phyloP scores from a whole-genome alignment of 1,140 invertebrate genomes.

The Cydia amplana region DNA sequence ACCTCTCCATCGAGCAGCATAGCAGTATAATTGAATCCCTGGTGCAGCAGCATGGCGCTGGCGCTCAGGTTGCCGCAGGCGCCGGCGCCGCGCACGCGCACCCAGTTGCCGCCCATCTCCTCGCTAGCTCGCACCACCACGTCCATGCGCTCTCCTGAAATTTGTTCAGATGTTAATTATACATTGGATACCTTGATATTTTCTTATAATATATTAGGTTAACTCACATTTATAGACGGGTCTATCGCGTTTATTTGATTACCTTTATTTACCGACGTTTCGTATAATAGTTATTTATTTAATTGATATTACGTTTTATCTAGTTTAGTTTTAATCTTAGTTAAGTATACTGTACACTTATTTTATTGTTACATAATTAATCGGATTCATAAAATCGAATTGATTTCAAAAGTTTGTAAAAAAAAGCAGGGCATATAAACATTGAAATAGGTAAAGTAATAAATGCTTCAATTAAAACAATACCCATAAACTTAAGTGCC shows the following conservation, averaged over 20 bases:
- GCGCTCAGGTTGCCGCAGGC: constrained; percentile 69
- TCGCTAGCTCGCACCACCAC: constrained; percentile 80
- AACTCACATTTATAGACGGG: too few relatives aligned
- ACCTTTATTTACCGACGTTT: too few relatives aligned
- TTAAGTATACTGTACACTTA: too few relatives aligned
- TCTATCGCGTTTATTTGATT: too few relatives aligned
- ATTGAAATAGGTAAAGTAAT: neutral
- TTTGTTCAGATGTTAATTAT: neutral
- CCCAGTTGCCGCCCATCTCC: constrained; percentile 78
- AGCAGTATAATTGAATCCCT: constrained; percentile 70
- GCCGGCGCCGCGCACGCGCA: constrained; percentile 77
- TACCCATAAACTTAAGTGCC: neutral
- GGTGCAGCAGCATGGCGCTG: constrained; percentile 64
- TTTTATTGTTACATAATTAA: too few relatives aligned
- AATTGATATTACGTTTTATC: too few relatives aligned
- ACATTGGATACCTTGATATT: too few relatives aligned
- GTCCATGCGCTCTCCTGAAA: constrained; percentile 84
- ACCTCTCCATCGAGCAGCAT: constrained; percentile 59
- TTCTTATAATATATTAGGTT: too few relatives aligned
- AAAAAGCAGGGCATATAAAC: neutral
- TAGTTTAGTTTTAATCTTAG: too few relatives aligned
- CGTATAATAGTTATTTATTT: too few relatives aligned
- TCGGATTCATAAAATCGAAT: too few relatives aligned
- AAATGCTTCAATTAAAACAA: constrained; percentile 9
- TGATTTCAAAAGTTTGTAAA: too few relatives aligned